A percentile compares a stretch with the other conserved stretches of the same genome.
Conservation (phyloP, 2,113 vertebrate genomes). For the Campylorhamphus procurvoides region DNA sequence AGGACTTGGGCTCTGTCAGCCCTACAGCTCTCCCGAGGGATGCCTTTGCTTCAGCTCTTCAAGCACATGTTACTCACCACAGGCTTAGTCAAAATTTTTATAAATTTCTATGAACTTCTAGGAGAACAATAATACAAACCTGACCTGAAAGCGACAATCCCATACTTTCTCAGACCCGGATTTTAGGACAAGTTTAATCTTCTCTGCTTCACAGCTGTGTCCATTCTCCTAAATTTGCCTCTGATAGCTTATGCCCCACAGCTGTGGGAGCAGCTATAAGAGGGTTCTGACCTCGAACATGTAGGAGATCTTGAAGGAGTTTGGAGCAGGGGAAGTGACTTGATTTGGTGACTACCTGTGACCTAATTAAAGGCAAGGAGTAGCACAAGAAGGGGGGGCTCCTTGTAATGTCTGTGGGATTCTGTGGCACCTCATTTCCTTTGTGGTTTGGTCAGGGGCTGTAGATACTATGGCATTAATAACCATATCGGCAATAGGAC, state of each 20-base stretch:
- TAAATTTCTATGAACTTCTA: neutral
- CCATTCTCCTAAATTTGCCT: neutral
- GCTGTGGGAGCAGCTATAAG: conserved; percentile 12
- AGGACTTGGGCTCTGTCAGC: neutral
- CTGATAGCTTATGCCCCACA: neutral
- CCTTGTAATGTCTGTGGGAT: fast-evolving
- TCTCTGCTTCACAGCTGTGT: neutral
- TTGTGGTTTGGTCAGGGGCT: neutral
- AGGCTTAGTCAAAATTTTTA: neutral
- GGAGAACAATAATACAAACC: neutral
- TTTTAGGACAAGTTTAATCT: neutral
- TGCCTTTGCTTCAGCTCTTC: neutral
- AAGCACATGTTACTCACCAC: fast-evolving
- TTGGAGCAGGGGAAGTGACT: neutral
- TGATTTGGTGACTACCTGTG: neutral
- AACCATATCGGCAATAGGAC: neutral
- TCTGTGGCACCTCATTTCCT: neutral
- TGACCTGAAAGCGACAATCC: neutral
- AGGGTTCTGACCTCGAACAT: neutral
- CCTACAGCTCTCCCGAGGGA: neutral
- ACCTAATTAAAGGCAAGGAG: neutral
- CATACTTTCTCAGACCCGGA: neutral
- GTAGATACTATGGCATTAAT: neutral
- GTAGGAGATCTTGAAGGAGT: neutral
- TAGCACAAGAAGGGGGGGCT: neutral